A percentile compares a stretch with the other conserved stretches of the same genome.
These are phyloP conservation scores for Sinhomidia bicolor DNA, from an alignment of 2,888 invertebrate species.

Conservation along the genomic window DNA sequence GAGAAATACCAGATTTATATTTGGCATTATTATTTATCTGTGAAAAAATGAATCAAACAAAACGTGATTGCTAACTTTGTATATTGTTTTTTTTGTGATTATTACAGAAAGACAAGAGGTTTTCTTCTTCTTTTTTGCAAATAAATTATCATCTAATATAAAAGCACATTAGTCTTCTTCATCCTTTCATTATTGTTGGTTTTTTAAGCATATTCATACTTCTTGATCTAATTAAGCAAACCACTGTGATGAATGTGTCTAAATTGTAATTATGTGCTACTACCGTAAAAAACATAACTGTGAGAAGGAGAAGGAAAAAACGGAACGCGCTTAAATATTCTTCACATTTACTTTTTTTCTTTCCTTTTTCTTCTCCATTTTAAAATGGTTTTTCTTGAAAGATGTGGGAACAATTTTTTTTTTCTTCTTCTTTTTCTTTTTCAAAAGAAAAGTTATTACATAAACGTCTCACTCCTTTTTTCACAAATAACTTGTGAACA, in stretches of 20 bases:
- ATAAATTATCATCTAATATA: neutral
- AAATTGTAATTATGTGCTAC: conserved; percentile 16
- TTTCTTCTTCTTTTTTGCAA: conserved; percentile 78
- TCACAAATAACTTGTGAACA: conserved; percentile 68
- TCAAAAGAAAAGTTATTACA: conserved; percentile 69
- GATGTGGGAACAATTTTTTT: conserved; percentile 61
- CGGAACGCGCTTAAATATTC: neutral
- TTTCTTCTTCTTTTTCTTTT: too few relatives aligned
- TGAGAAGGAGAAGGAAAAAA: neutral
- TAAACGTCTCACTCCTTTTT: conserved; percentile 64
- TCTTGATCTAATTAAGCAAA: conserved; percentile 36
- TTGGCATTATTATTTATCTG: neutral
- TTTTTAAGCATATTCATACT: neutral
- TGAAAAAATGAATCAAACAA: neutral
- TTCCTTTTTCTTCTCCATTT: conserved; percentile 26
- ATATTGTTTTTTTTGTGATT: conserved; percentile 81
- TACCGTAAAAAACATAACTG: too few relatives aligned
- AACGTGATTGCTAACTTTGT: neutral
- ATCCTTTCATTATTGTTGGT: conserved; percentile 35
- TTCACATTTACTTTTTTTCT: neutral
- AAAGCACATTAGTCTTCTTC: conserved; percentile 11
- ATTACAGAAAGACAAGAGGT: too few relatives aligned
- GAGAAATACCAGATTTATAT: neutral
- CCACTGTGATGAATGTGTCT: conserved; percentile 18
- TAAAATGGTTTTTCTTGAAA: conserved; percentile 50